phyloP scores from a whole-genome alignment of 2,888 invertebrate species.

The Psococerastis gibbosa region DNA sequence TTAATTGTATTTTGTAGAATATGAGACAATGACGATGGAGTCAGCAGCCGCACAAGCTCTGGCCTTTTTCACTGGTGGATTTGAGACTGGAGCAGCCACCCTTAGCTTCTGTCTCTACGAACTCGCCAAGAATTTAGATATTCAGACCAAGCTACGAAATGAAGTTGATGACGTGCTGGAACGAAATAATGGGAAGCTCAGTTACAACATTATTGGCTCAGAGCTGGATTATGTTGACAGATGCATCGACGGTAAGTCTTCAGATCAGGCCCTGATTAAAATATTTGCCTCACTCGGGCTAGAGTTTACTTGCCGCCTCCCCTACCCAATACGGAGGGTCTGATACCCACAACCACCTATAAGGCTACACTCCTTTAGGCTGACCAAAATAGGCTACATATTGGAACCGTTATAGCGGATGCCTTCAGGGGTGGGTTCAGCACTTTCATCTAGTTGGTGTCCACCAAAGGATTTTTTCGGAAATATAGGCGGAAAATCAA shows the following conservation, averaged over 20 bases:
- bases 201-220: constrained; percentile 1
- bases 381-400: too few relatives aligned
- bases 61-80: constrained; percentile 6
- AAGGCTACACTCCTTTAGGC: too few relatives aligned
- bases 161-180: constrained; percentile 7
- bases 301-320: too few relatives aligned
- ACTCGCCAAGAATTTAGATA: constrained; percentile 4
- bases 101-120: constrained; percentile 7
- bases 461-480: too few relatives aligned
- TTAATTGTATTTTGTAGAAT: not conserved
- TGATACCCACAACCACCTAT: too few relatives aligned
- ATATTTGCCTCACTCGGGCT: too few relatives aligned
- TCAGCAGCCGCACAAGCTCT: constrained; percentile 9
- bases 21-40: constrained; percentile 8
- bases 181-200: constrained; percentile 3
- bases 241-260: constrained; percentile 5
- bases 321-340: too few relatives aligned
- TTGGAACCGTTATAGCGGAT: too few relatives aligned
- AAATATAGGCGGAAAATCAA: too few relatives aligned
- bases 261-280: too few relatives aligned
- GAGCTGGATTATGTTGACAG: constrained; percentile 3
- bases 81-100: constrained; percentile 7
- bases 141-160: constrained; percentile 4
- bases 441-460: not conserved
- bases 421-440: too few relatives aligned